phyloP scores from a whole-genome alignment of 2,113 vertebrate genomes.

The Psilopsiagon aymara region DNA sequence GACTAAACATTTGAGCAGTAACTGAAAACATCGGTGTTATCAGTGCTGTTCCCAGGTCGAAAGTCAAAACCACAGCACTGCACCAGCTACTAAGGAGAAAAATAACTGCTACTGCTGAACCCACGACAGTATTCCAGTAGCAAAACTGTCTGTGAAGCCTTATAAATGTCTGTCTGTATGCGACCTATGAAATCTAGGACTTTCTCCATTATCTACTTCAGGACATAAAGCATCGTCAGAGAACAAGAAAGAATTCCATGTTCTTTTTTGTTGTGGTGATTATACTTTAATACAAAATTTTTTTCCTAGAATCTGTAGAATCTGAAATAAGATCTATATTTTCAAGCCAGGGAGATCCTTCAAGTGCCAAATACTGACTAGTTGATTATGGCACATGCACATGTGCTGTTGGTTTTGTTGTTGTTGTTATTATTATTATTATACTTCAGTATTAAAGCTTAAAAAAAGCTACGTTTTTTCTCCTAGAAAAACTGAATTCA shows the following conservation, averaged over 20 bases:
- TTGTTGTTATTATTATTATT: neutral
- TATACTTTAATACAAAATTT: neutral
- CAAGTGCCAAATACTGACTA: neutral
- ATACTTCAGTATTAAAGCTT: neutral
- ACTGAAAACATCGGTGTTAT: too few relatives aligned
- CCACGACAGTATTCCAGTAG: neutral
- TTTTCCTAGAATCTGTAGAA: neutral
- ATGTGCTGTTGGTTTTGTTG: neutral
- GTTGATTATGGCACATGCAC: neutral
- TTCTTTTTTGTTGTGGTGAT: neutral
- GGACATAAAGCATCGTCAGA: neutral
- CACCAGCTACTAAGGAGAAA: too few relatives aligned
- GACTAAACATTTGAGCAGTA: too few relatives aligned
- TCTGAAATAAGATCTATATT: neutral
- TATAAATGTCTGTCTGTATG: neutral
- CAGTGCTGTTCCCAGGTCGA: too few relatives aligned
- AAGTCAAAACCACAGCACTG: too few relatives aligned
- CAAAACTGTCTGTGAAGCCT: neutral
- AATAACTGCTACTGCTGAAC: too few relatives aligned
- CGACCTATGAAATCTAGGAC: neutral
- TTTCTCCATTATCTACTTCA: neutral
- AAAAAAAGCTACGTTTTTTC: neutral
- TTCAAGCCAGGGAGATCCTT: neutral
- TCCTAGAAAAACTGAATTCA: neutral
- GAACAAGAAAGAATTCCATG: neutral